Percentiles rank a stretch among this genome's conserved stretches.
Evolutionary conservation across 1,140 invertebrate species (phyloP).

Genomic region (Drosophila mauritiana): DNA sequence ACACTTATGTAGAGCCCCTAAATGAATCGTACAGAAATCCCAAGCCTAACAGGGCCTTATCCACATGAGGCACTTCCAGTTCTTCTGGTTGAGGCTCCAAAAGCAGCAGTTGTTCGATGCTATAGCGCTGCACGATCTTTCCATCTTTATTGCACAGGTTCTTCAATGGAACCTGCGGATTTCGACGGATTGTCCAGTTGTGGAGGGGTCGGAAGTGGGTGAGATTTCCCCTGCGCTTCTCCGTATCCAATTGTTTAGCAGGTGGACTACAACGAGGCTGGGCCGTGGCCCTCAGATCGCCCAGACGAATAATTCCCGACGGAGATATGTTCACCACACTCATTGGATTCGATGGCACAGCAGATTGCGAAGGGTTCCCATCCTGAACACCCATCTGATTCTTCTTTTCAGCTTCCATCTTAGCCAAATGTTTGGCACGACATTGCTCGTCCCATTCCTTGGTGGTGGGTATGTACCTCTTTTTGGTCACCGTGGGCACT

Average conservation of each 20-base stretch:
- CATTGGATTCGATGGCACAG: slow-evolving; percentile 4
- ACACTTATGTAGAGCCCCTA: too few relatives aligned
- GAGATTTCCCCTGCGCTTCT: slow-evolving; percentile 25
- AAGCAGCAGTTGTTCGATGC: slow-evolving; percentile 45
- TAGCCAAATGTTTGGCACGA: slow-evolving; percentile 14
- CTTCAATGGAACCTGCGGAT: not conserved
- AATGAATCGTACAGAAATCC: slow-evolving; percentile 32
- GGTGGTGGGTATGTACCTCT: slow-evolving; percentile 61
- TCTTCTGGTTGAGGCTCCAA: slow-evolving; percentile 48
- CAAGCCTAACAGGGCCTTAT: not conserved
- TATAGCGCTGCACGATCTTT: slow-evolving; percentile 34
- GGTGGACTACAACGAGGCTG: slow-evolving; percentile 21
- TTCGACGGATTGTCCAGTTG: slow-evolving; percentile 1
- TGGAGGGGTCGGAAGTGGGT: slow-evolving; percentile 5
- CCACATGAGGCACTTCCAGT: slow-evolving; percentile 25
- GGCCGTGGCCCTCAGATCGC: not conserved
- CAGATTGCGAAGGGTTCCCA: not conserved
- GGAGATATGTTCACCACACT: not conserved
- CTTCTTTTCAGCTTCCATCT: not conserved
- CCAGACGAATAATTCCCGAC: not conserved
- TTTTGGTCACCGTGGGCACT: not conserved
- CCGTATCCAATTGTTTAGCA: not conserved
- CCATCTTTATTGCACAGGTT: not conserved
- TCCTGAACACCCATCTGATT: not conserved
- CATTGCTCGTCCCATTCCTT: slow-evolving; percentile 70